Base-by-base conservation (phyloP, 1,140 invertebrate species). In the Anastrepha obliqua region DNA sequence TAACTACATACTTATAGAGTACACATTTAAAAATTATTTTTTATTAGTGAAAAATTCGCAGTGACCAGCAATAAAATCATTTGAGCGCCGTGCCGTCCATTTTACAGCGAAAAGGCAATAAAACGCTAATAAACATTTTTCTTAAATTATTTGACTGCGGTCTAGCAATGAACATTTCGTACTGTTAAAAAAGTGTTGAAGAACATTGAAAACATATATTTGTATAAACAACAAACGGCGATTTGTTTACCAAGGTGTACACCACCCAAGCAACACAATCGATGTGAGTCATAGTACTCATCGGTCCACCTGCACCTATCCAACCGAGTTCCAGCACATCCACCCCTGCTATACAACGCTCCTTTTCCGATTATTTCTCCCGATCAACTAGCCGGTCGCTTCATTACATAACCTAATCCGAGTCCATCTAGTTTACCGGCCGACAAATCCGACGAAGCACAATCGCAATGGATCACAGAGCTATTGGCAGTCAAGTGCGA, bases 401-500 rank as follows among this genome's bases (percentile, higher is more conserved):
- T 39, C 11, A 17, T 29, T 42, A 81, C 11, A 17, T 17, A 81
- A 55, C 9, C 74, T 55, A 81, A 51, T 81, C 55, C n/a, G 0
- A 20, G n/a, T 1, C 74, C 47, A 81, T 1, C 47, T 13, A 55
- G 47, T 42, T 9, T 15, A 62, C 17, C 85, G 15, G 62, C 44
- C 39, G 11, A 42, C 62, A 29, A 20, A 39, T 58, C 11, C 42
- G 59, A 29, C 64, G 86, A 90, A 59, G 88, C 81, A 88, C 88
- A 67, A 59, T 59, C 29, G 85, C 89, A 90, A 92, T 92, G 91
- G 91, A 92, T 92, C 91, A 92, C 90, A 91, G 92, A 89, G 91
- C 89, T 89, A 91, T 92, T 90, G 91, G 91, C 90, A 92, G 91
- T 91, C 89, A 92, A 92, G 91, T 92, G 91, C 91, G 91, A 92